Conservation (phyloP, 2,113 vertebrate species). For the Murina feae region DNA sequence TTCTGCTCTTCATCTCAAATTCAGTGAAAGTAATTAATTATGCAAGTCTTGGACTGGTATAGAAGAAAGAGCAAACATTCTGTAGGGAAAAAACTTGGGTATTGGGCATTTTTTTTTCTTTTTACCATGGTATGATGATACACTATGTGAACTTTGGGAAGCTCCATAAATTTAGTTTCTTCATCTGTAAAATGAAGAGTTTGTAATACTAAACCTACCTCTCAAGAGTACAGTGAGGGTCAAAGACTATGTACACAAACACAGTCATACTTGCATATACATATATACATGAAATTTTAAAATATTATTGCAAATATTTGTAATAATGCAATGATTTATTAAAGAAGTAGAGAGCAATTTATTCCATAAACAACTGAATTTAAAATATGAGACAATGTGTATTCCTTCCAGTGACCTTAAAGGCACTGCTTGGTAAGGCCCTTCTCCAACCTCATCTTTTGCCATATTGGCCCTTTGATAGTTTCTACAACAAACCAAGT, state of each 20-base stretch:
- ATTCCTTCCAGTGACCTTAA: background rate
- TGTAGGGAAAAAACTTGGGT: background rate
- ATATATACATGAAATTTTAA: background rate
- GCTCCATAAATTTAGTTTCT: constrained; percentile 33
- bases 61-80: constrained; percentile 12
- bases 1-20: constrained; percentile 26
- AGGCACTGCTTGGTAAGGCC: background rate
- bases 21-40: constrained; percentile 40
- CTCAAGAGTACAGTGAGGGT: background rate
- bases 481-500: background rate
- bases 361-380: constrained; percentile 4
- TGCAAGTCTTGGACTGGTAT: background rate
- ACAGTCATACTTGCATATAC: background rate
- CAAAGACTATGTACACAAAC: background rate
- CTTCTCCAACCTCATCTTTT: background rate
- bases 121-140: background rate
- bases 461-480: background rate
- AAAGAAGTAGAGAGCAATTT: background rate
- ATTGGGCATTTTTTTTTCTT: background rate
- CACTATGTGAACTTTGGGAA: background rate
- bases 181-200: constrained; percentile 2
- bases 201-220: background rate
- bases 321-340: background rate
- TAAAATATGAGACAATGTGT: background rate
- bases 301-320: constrained; percentile 10